Percentiles rank a stretch among this genome's conserved stretches.
Evolutionary conservation across 2,797 vertebrate genomes (phyloP).

Genomic region (Sebastes miniatus): DNA sequence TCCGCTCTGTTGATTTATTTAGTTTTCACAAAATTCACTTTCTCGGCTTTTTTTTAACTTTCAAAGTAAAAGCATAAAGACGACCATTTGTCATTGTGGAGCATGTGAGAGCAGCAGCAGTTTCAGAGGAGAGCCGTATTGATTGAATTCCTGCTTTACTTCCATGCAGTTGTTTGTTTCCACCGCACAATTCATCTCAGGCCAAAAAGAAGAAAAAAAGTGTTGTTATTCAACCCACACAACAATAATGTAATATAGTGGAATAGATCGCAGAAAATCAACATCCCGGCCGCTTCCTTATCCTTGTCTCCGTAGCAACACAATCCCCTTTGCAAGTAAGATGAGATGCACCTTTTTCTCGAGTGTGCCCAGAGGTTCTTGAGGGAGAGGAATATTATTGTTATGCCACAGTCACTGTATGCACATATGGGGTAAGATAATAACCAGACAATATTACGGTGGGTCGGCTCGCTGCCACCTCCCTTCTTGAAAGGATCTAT

Average conservation of each 20-base stretch:
- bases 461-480: neutral
- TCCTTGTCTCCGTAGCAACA: conserved; percentile 78
- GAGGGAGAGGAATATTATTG: conserved; percentile 33
- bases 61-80: conserved; percentile 19
- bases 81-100: conserved; percentile 35
- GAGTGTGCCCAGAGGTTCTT: conserved; percentile 50
- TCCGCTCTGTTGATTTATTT: neutral
- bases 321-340: conserved; percentile 61
- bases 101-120: conserved; percentile 1
- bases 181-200: conserved; percentile 38
- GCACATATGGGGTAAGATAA: neutral
- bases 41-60: neutral
- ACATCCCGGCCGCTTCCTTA: conserved; percentile 51
- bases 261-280: conserved; percentile 70
- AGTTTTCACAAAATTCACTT: conserved; percentile 1
- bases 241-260: conserved; percentile 54
- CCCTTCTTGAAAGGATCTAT: neutral
- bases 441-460: neutral
- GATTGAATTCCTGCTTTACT: conserved; percentile 42
- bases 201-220: neutral
- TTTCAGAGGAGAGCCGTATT: conserved; percentile 27
- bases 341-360: conserved; percentile 60
- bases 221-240: conserved; percentile 60
- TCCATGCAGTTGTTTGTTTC: conserved; percentile 42
- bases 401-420: conserved; percentile 21